Evolutionary conservation across 2,888 invertebrate genomes (phyloP), one percentile per base, ranked within the genome.

Genomic region (Gisinianus flammeolus): DNA sequence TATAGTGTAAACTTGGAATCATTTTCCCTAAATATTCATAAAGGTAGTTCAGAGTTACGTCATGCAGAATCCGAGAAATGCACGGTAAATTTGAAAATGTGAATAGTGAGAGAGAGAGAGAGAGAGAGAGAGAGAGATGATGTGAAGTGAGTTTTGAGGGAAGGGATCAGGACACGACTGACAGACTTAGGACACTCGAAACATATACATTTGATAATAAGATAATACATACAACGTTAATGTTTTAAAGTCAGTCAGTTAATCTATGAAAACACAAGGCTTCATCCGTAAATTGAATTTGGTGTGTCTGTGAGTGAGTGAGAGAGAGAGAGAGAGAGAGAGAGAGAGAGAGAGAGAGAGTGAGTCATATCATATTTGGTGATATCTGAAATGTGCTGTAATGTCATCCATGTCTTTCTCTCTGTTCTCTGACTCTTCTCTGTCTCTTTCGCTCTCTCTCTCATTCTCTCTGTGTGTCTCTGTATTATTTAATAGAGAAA

Each of bases 261-360:
- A 68, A 68, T 68, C 68, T 56, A 76, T 66, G 76, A 66, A 76
- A 76, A 67, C 68, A 68, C 56, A 67, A 76, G 76, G 68, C 67
- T 76, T 76, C 52, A 76, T 76, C 76, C 68, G 76, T 76, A 76
- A 76, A 76, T 76, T 76, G 76, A 76, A 76, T 76, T 76, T 76
- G 19, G 76, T 54, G 31, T 30, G 66, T 74, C 74, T 62, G 44
- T 44, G 44, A 44, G 44, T 44, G 44, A 44, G 16, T 44, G 44
- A 44, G 44, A 44, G 6, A 44, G 16, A 44, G 44, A 44, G 44
- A 44, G 16, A 44, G 44, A 44, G 44, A 44, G 16, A 44, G 2
- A 44, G 44, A 44, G 44, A 16, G 6, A 44, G 19, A 12, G 35
- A 35, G 35, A 8, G 35, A 30, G n/a, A n/a, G 26, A 76, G 76